A percentile compares a stretch with the other conserved stretches of the same genome.
Conservation (phyloP, 2,888 invertebrate species). For the Phortica magna region DNA sequence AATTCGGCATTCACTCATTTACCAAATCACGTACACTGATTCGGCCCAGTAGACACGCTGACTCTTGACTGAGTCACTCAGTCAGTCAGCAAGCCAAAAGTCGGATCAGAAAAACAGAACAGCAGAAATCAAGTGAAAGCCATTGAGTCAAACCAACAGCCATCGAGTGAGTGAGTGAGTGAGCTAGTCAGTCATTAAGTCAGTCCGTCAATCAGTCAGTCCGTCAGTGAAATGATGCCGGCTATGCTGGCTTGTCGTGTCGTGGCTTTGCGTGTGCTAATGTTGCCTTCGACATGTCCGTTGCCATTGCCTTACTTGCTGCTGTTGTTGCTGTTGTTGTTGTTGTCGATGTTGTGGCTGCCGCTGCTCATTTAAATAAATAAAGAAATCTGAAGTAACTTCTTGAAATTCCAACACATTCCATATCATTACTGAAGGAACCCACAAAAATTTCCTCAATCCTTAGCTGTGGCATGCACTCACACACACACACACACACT, state of each 20-base stretch:
- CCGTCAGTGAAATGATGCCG: constrained; percentile 56
- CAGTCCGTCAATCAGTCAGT: constrained; percentile 46
- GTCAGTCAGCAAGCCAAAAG: background rate
- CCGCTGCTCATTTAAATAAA: constrained; percentile 73
- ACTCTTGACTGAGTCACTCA: constrained; percentile 33
- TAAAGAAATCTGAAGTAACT: constrained; percentile 72
- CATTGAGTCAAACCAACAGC: constrained; percentile 28
- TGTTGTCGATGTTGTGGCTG: constrained; percentile 43
- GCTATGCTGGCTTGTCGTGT: constrained; percentile 33
- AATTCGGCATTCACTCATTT: background rate
- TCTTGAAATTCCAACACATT: constrained; percentile 74
- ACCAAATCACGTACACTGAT: constrained; percentile 53
- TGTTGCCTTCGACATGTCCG: background rate
- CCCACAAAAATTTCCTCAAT: constrained; percentile 73
- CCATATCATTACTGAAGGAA: constrained; percentile 72
- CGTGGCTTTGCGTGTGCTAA: constrained; percentile 25
- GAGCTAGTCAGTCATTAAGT: constrained; percentile 1
- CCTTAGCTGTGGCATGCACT: constrained; percentile 63
- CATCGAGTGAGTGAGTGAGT: constrained; percentile 34
- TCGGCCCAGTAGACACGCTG: constrained; percentile 49
- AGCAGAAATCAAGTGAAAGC: constrained; percentile 36
- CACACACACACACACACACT: constrained; percentile 35
- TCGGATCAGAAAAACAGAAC: constrained; percentile 37
- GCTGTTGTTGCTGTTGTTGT: background rate
- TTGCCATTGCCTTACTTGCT: background rate